Evolutionary conservation across 2,888 invertebrate species (phyloP).

Genomic region (Embidobia sp.): DNA sequence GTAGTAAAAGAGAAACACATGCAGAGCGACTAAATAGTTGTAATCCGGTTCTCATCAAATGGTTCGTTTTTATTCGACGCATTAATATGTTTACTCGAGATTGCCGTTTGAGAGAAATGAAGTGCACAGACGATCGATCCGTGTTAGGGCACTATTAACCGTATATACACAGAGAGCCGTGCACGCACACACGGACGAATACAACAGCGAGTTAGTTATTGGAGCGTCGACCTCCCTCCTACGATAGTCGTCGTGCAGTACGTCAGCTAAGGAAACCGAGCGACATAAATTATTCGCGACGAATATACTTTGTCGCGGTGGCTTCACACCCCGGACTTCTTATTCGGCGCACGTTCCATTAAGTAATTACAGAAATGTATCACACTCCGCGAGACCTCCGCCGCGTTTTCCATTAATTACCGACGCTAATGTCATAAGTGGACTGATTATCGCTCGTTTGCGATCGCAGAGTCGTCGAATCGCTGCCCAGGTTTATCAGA

Average conservation of each 20-base stretch:
- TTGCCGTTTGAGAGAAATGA: slow-evolving; percentile 45
- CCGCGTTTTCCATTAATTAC: slow-evolving; percentile 36
- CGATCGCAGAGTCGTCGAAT: no score
- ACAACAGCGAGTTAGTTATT: slow-evolving; percentile 45
- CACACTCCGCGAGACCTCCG: background rate
- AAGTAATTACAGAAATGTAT: slow-evolving; percentile 51
- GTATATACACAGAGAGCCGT: no score
- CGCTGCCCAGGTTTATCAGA: no score
- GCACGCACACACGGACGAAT: slow-evolving; percentile 12
- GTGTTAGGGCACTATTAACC: slow-evolving; percentile 31
- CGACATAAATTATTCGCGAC: slow-evolving; percentile 52
- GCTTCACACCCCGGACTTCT: slow-evolving; percentile 51
- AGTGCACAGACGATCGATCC: slow-evolving; percentile 37
- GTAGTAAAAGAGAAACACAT: no score
- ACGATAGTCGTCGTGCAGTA: slow-evolving; percentile 36
- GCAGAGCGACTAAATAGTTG: no score
- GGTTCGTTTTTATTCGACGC: background rate
- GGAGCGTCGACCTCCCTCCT: slow-evolving; percentile 44
- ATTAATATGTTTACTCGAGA: slow-evolving; percentile 39
- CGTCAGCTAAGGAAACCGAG: slow-evolving; percentile 43
- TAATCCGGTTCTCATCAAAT: no score
- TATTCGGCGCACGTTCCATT: no score
- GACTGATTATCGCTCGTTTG: slow-evolving; percentile 10
- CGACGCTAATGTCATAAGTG: slow-evolving; percentile 24
- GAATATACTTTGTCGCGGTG: slow-evolving; percentile 43